Evolutionary conservation across 2,113 vertebrate species (phyloP), one percentile per base, ranked within the genome.

Genomic region (Sinocyclocheilus anshuiensis): DNA sequence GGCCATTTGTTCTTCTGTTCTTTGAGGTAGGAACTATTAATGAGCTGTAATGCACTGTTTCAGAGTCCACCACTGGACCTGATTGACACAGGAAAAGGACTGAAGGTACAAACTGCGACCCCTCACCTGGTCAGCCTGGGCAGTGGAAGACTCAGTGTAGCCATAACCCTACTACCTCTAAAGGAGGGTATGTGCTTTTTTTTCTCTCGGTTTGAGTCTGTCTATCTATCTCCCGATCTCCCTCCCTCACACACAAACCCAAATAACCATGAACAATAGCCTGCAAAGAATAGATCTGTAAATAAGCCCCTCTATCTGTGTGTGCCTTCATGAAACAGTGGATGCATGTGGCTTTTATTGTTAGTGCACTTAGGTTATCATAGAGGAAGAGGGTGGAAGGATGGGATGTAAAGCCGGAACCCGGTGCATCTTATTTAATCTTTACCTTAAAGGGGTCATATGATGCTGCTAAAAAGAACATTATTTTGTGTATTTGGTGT

Each of bases 41-140:
- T 84, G n/a, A 83, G 29, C 69, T 13, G 12, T 18, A 55, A 42
- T 72, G 20, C 3, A 42, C 42, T 71, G 45, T 74, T 67, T 85
- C 39, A 90, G 89, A 86, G 75, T 20, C 90, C 94, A 0, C 88
- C 94, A 1, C 78, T 95, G 91, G 94, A 96, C 78, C 86, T 95
- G 90, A 94, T 95, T 24, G 94, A 96, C 91, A 95, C 94, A 0
- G 95, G 95, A 55, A 96, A 95, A 77, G 93, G 93, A 3, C 77
- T 96, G 86, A 96, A 95, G 89, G 92, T 96, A 84, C 95, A 96
- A 86, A 95, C 94, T 0, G 91, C 92, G 18, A 77, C 87, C 0
- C 95, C 95, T 67, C 95, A 96, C 87, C 93, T 96, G 67, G 95
- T 96, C 76, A 96, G 95, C 85, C 91, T 96, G 72, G 95, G 95